Conservation (phyloP, 2,797 vertebrate genomes). For the Hydrocynus forskahlii region DNA sequence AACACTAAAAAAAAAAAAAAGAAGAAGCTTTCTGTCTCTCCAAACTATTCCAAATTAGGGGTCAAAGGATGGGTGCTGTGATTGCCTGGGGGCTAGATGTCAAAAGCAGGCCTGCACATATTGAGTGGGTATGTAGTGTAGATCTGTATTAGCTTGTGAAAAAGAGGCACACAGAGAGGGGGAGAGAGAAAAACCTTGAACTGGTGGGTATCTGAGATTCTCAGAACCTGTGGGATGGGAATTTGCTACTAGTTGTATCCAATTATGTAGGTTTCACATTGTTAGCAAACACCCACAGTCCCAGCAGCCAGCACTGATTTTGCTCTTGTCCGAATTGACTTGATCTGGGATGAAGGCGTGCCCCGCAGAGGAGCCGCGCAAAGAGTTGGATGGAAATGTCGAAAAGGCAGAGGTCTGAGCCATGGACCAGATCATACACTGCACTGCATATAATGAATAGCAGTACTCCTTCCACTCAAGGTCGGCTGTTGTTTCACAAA, state of each 20-base stretch:
- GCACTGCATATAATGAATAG: not conserved
- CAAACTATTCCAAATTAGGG: too few species aligned
- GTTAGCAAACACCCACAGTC: slow-evolving; percentile 9
- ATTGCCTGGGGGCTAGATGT: not conserved
- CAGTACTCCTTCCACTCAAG: not conserved
- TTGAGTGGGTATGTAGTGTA: not conserved
- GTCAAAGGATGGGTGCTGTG: not conserved
- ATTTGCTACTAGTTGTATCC: not conserved
- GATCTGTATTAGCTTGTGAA: not conserved
- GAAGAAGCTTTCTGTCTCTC: too few species aligned
- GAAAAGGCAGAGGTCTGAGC: slow-evolving; percentile 1
- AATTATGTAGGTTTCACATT: slow-evolving; percentile 9
- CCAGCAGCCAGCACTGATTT: not conserved
- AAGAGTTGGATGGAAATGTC: not conserved
- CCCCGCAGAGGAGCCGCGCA: not conserved
- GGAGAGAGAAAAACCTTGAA: too few species aligned
- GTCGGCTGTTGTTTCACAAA: not conserved
- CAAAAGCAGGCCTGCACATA: not conserved
- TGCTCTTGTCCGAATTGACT: not conserved
- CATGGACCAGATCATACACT: not conserved
- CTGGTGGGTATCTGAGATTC: not conserved
- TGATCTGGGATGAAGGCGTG: not conserved
- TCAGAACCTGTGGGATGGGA: not conserved
- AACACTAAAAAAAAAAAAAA: not conserved
- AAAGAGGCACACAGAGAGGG: too few species aligned